Evolutionary conservation across 1,140 invertebrate genomes (phyloP).

Genomic region (Cotesia glomerata): DNA sequence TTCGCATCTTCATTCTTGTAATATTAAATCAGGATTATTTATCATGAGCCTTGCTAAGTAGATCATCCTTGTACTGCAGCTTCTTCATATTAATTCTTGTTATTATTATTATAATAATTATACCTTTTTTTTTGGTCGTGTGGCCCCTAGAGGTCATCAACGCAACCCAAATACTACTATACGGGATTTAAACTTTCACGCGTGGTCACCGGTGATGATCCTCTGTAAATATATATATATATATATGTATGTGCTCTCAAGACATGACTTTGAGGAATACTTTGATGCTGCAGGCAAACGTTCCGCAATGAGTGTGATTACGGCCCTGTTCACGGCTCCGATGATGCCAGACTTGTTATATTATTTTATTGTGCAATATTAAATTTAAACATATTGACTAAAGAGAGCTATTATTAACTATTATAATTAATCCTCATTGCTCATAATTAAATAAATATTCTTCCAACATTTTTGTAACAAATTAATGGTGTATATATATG

Average conservation of each 20-base stretch:
- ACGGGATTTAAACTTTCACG: constrained; percentile 28
- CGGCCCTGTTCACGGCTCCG: neutral
- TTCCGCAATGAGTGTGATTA: constrained; percentile 21
- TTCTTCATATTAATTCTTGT: neutral
- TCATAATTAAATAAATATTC: no score
- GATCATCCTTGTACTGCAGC: neutral
- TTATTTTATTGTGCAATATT: neutral
- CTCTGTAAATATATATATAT: constrained; percentile 1
- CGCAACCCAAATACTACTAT: constrained; percentile 11
- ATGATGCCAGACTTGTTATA: neutral
- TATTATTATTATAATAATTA: neutral
- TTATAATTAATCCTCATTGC: no score
- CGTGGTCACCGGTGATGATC: constrained; percentile 14
- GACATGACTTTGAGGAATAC: constrained; percentile 24
- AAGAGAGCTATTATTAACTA: no score
- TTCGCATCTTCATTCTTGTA: neutral
- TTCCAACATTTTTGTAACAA: no score
- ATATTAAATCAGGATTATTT: neutral
- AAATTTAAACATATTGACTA: neutral
- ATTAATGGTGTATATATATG: no score
- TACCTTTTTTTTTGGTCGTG: neutral
- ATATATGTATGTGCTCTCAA: constrained; percentile 6
- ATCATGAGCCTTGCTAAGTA: neutral
- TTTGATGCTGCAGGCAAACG: constrained; percentile 24
- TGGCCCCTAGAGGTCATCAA: constrained; percentile 13